Evolutionary conservation across 2,797 vertebrate species (phyloP).

Genomic region (Micromesistius poutassou): DNA sequence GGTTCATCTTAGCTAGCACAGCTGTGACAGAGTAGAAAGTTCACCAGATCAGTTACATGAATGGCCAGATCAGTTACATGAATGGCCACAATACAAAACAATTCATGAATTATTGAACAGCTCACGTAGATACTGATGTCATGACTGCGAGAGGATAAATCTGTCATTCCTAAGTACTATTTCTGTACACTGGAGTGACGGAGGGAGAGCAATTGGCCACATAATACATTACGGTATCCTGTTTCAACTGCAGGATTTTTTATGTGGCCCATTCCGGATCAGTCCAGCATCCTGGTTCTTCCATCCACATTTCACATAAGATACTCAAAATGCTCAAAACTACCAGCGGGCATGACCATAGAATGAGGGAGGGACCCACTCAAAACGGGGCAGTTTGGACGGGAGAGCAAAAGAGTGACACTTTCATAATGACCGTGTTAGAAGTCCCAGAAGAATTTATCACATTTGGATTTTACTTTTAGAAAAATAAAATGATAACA

Average conservation of each 20-base stretch:
- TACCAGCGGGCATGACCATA: constrained; percentile 1
- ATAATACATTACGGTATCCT: constrained; percentile 15
- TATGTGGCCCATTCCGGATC: constrained; percentile 9
- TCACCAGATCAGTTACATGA: constrained; percentile 10
- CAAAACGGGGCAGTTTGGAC: neutral
- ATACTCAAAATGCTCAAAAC: constrained; percentile 3
- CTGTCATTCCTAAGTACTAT: constrained; percentile 9
- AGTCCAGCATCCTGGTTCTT: constrained; percentile 11
- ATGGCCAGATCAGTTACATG: constrained; percentile 15
- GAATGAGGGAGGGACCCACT: neutral
- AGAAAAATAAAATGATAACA: constrained; percentile 36
- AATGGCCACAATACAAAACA: constrained; percentile 18
- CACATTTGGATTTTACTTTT: constrained; percentile 33
- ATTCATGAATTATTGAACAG: constrained; percentile 26
- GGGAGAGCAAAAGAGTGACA: neutral
- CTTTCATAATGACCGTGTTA: neutral
- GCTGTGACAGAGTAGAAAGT: constrained; percentile 18
- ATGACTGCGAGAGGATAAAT: constrained; percentile 13
- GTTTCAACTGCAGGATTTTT: constrained; percentile 33
- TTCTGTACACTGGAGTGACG: constrained; percentile 12
- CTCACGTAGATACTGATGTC: constrained; percentile 22
- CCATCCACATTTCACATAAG: neutral
- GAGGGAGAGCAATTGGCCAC: constrained; percentile 1
- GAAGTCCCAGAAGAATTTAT: constrained; percentile 32
- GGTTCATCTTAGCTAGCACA: constrained; percentile 10